Percentiles rank a stretch among this genome's conserved stretches.
Evolutionary conservation across 2,113 vertebrate species (phyloP).

Genomic region (Melanocharis versteri): DNA sequence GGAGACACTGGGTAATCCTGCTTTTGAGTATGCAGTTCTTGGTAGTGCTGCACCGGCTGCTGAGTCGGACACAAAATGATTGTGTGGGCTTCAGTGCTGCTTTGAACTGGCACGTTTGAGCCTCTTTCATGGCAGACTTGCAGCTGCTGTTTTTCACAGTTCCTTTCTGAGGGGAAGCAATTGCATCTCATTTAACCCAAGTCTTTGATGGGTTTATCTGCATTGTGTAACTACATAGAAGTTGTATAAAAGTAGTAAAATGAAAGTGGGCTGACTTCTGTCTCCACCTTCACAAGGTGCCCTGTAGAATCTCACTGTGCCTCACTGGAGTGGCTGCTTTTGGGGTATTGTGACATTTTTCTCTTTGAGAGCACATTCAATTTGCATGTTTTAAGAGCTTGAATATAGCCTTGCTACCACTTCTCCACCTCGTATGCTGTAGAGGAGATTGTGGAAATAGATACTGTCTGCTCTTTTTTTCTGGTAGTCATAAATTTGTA

Average conservation of each 20-base stretch:
- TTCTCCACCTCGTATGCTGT: neutral
- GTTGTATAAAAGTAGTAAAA: neutral
- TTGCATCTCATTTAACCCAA: neutral
- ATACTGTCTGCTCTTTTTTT: neutral
- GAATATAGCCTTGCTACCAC: neutral
- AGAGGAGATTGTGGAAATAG: neutral
- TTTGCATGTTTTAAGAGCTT: neutral
- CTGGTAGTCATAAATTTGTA: neutral
- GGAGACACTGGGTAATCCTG: constrained; percentile 91
- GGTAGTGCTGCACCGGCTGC: neutral
- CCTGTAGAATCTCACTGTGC: neutral
- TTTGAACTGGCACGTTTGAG: neutral
- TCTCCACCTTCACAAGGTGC: neutral
- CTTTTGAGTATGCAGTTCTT: neutral
- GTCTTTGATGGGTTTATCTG: neutral
- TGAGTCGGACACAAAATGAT: neutral
- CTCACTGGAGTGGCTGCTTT: neutral
- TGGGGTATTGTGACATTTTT: neutral
- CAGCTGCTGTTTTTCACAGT: neutral
- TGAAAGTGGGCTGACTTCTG: neutral
- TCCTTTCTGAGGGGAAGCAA: neutral
- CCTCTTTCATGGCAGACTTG: neutral
- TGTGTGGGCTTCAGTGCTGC: neutral
- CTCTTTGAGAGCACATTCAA: neutral
- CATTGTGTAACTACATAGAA: neutral